Evolutionary conservation across 2,113 vertebrate genomes (phyloP).

Genomic region (Ailurus styani): DNA sequence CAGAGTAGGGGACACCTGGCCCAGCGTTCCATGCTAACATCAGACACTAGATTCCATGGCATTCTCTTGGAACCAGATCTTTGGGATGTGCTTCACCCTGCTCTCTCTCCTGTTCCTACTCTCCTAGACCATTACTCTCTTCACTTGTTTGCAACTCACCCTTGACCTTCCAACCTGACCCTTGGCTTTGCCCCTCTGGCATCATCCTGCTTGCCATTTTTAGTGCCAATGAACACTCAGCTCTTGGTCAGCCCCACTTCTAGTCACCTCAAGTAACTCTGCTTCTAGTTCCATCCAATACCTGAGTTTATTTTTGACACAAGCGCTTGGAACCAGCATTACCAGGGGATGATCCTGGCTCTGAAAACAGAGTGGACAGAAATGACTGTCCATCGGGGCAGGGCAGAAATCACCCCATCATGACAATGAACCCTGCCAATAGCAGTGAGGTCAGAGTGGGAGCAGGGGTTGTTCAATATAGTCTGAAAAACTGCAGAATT

Average conservation of each 20-base stretch:
- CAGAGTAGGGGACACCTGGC: no score
- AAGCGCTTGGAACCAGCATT: background rate
- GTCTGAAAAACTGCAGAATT: background rate
- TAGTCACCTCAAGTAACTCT: background rate
- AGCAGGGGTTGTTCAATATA: background rate
- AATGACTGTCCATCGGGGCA: accelerated
- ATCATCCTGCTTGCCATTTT: background rate
- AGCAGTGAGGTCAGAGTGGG: accelerated
- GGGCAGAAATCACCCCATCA: background rate
- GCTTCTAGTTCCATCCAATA: background rate
- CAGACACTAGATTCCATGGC: background rate
- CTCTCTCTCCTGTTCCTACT: no score
- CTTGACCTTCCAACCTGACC: background rate
- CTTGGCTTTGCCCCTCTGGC: background rate
- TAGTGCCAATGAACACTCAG: background rate
- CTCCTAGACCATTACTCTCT: background rate
- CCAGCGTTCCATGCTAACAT: no score
- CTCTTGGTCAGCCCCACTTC: background rate
- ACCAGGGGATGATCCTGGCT: no score
- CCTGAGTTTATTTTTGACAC: background rate
- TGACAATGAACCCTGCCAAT: background rate
- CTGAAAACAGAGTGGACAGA: background rate
- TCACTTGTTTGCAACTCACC: background rate
- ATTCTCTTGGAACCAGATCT: background rate
- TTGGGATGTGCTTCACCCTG: accelerated